Conservation (phyloP, 2,797 vertebrate genomes). For the Lemur catta region DNA sequence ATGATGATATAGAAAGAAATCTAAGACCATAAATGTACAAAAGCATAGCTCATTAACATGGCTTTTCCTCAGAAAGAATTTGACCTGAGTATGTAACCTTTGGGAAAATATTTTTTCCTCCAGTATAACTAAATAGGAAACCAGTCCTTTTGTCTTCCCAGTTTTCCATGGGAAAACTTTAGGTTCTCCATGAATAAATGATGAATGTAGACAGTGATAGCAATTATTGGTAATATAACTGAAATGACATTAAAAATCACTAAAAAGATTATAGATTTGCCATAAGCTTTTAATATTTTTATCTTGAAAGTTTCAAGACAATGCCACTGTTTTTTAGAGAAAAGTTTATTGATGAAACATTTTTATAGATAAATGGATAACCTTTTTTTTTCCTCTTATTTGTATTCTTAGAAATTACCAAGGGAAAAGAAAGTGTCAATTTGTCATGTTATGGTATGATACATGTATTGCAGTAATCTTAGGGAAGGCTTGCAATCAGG, state of each 20-base stretch:
- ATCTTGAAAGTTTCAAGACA: neutral
- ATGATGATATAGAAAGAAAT: neutral
- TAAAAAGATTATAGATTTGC: neutral
- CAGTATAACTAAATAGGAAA: neutral
- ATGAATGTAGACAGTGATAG: neutral
- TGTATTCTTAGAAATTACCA: neutral
- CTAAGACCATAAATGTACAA: neutral
- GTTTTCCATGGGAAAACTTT: neutral
- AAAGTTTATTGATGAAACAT: slow-evolving; percentile 4
- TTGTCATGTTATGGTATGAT: neutral
- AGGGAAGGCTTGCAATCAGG: neutral
- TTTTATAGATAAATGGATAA: slow-evolving; percentile 44
- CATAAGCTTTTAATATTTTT: slow-evolving; percentile 32
- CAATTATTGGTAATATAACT: neutral
- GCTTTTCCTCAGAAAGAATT: neutral
- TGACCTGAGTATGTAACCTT: neutral
- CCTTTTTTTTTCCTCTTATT: slow-evolving; percentile 23
- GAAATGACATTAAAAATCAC: slow-evolving; percentile 42
- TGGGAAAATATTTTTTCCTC: neutral
- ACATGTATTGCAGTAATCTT: neutral
- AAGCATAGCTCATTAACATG: neutral
- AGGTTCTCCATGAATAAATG: slow-evolving; percentile 9
- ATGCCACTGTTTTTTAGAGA: neutral
- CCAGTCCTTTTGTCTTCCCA: neutral
- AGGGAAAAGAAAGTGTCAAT: neutral